Base-by-base conservation (phyloP, 2,888 invertebrate species). In the Chaetoderma sp. region DNA sequence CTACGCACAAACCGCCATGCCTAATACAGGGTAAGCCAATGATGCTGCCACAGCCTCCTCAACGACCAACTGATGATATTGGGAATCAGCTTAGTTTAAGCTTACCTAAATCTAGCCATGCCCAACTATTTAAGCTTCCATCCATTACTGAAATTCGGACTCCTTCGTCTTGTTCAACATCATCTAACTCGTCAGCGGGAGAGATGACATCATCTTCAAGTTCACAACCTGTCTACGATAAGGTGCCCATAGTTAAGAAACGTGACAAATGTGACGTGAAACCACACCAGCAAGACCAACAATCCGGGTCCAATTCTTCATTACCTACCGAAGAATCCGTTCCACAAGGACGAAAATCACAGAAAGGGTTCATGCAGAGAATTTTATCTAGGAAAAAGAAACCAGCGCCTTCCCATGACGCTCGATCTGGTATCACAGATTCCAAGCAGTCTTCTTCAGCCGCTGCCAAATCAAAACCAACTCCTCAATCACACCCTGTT, bases 361-460 rank as follows among this genome's bases (percentile, higher is more conserved):
- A 16, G 18, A 72, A 70, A 33, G 71, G 76, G n/a, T 80, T 82
- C 59, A 80, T 82, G 77, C 78, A 80, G 62, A 74, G 79, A 55
- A 67, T 82, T 44, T 73, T 82, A 57, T 78, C 80, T 0, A 78
- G 77, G 63, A 79, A 79, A 71, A 79, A 78, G 67, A 81, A 81
- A 67, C 60, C 61, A 23, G 57, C 66, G 5, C n/a, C n/a, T n/a
- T n/a, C n/a, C n/a, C n/a, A n/a, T n/a, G n/a, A n/a, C n/a, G n/a
- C n/a, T n/a, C n/a, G n/a, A n/a, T n/a, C n/a, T n/a, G n/a, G n/a
- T n/a, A n/a, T n/a, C n/a, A n/a, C n/a, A n/a, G n/a, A n/a, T n/a
- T n/a, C n/a, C n/a, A n/a, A n/a, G n/a, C n/a, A n/a, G n/a, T n/a
- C n/a, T n/a, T n/a, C n/a, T n/a, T n/a, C n/a, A n/a, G n/a, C n/a